Base-by-base conservation (phyloP, 2,797 vertebrate genomes). In the Apogon talboti region DNA sequence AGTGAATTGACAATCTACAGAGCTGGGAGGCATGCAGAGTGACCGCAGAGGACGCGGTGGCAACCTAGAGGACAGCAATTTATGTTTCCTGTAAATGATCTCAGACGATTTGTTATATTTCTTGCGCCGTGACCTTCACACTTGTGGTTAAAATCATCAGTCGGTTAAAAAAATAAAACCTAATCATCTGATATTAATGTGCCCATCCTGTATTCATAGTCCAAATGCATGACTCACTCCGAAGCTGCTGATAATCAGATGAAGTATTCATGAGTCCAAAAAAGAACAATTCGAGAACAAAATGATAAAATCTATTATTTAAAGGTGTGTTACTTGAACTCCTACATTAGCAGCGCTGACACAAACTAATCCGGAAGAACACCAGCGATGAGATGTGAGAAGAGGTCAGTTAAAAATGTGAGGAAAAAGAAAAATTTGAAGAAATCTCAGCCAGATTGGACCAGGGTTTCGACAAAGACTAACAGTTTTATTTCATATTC, bases 1-100 rank as follows among this genome's bases (percentile, higher is more conserved):
- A 63, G 54, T 57, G 77, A 63, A 86, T 80, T 75, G 60, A 64
- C 65, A 68, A 63, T 48, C 53, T 19, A 15, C 2, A 0, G 9
- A 30, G 19, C 35, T 47, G 59, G 69, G 62, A 67, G 21, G 43
- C 56, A 42, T 1, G 10, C n/a, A 48, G 38, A 42, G 12, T 65
- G 61, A 74, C 51, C 30, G 49, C 64, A 76, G 60, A 58, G 69
- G 57, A 83, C 71, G 70, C 43, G 38, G n/a, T 45, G 61, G 28
- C 48, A 46, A 66, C 43, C 66, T 38, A 54, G 46, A 56, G 37
- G 66, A 68, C 21, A 7, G 13, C 2, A 21, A 21, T 21, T 2
- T 21, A 21, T 50, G 45, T 63, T 56, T 70, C 46, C 37, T 5
- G 18, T 37, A 47, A 77, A 74, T 18, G 38, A 59, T 40, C 55